These are phyloP conservation scores for Anastatus disparis DNA, from an alignment of 1,140 invertebrate genomes.

Conservation along the genomic window DNA sequence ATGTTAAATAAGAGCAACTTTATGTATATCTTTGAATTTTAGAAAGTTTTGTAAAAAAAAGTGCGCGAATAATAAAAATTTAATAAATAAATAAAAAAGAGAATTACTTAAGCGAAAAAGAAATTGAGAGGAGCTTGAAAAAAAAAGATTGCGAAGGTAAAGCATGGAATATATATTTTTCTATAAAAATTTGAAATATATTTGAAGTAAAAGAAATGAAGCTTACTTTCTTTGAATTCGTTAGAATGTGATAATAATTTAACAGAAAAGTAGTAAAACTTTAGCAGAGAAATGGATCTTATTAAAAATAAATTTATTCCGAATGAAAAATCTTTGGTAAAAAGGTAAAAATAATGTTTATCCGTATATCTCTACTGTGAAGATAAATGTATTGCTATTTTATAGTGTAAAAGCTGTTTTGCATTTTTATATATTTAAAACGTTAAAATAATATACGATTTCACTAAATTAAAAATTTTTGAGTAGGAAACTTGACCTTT, in stretches of 20 bases:
- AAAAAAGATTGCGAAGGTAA: neutral
- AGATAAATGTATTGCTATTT: no score
- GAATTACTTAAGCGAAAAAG: neutral
- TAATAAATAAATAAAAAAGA: conserved; percentile 10
- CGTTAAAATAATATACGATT: no score
- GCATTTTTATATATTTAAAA: no score
- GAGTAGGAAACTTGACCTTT: no score
- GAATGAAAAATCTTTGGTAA: no score
- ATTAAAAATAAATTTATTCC: no score
- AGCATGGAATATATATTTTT: conserved; percentile 13
- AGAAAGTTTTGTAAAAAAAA: conserved; percentile 11
- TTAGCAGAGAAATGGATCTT: neutral
- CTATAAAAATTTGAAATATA: conserved; percentile 2
- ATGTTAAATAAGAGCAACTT: neutral
- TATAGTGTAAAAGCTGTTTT: no score
- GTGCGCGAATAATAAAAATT: neutral
- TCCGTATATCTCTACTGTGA: no score
- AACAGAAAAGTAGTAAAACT: neutral
- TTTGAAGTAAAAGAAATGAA: neutral
- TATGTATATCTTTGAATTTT: conserved; percentile 7
- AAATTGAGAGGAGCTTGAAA: conserved; percentile 1
- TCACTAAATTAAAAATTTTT: no score
- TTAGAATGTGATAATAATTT: neutral
- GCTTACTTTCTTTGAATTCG: neutral
- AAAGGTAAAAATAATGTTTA: no score